These are phyloP conservation scores for Danio aesculapii DNA, from an alignment of 2,797 vertebrate genomes.

Conservation along the genomic window DNA sequence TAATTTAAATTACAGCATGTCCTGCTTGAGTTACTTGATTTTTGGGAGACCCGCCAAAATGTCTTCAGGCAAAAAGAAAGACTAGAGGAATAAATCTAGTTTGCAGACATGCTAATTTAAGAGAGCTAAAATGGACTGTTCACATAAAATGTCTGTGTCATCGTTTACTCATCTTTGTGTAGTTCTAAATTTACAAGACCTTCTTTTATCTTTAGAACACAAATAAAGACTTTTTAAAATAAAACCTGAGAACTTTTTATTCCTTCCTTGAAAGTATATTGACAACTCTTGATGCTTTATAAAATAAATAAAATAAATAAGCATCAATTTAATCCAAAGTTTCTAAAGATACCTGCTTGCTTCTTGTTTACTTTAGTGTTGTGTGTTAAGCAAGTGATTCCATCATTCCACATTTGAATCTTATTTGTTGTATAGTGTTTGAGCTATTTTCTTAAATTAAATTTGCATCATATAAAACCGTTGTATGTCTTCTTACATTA, in stretches of 20 bases:
- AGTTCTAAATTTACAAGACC: neutral
- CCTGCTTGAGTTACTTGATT: neutral
- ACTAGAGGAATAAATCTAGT: neutral
- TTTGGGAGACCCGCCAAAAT: conserved; percentile 2
- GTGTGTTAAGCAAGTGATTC: too few relatives aligned
- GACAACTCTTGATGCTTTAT: neutral
- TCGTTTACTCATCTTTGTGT: neutral
- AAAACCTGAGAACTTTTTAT: neutral
- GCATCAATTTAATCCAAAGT: neutral
- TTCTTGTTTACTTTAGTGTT: too few relatives aligned
- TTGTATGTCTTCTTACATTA: too few relatives aligned
- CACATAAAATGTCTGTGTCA: neutral
- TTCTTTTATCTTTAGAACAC: too few relatives aligned
- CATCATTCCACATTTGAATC: too few relatives aligned
- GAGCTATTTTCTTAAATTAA: too few relatives aligned
- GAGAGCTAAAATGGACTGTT: neutral
- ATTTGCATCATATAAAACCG: too few relatives aligned
- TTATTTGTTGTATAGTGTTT: too few relatives aligned
- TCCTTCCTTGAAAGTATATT: neutral
- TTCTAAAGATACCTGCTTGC: neutral
- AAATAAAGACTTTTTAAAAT: neutral
- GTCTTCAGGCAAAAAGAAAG: neutral
- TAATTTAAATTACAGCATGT: conserved; percentile 1
- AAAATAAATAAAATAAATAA: neutral
- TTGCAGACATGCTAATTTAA: neutral